phyloP scores from a whole-genome alignment of 2,797 vertebrate genomes.

The Schizothorax lantsangensis region DNA sequence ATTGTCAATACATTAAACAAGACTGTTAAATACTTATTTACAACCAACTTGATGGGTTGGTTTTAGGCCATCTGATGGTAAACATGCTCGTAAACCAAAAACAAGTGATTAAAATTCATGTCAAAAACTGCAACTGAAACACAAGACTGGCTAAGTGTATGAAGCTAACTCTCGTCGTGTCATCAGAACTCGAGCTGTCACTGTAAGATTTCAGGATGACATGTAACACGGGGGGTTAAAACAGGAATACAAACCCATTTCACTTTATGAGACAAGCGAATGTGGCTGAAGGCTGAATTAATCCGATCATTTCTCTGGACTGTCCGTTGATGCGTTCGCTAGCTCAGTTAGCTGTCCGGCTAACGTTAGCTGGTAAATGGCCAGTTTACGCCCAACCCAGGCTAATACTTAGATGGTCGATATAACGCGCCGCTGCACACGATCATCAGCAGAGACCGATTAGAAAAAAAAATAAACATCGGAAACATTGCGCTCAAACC shows the following conservation, averaged over 20 bases:
- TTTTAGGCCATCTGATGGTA: not conserved
- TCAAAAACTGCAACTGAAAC: not conserved
- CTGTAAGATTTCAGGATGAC: conserved; percentile 26
- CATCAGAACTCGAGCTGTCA: conserved; percentile 26
- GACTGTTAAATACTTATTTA: not conserved
- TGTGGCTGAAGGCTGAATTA: not conserved
- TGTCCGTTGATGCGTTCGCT: conserved; percentile 30
- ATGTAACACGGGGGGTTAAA: conserved; percentile 8
- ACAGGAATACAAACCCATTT: conserved; percentile 31
- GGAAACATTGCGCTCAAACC: not conserved
- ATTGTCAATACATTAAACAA: not conserved
- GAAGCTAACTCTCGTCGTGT: conserved; percentile 28
- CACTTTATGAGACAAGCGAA: not conserved
- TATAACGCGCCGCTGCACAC: conserved; percentile 29
- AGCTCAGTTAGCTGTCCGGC: conserved; percentile 35
- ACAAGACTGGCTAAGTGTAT: not conserved
- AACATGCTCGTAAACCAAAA: not conserved
- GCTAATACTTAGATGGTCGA: conserved; percentile 34
- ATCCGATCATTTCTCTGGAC: not conserved
- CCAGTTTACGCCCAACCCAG: conserved; percentile 56
- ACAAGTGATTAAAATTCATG: not conserved
- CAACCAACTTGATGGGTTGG: not conserved
- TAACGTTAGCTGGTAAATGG: conserved; percentile 42
- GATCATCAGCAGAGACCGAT: not conserved
- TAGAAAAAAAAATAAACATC: not conserved